phyloP scores from a whole-genome alignment of 2,888 invertebrate species.

The Latrodectus elegans region DNA sequence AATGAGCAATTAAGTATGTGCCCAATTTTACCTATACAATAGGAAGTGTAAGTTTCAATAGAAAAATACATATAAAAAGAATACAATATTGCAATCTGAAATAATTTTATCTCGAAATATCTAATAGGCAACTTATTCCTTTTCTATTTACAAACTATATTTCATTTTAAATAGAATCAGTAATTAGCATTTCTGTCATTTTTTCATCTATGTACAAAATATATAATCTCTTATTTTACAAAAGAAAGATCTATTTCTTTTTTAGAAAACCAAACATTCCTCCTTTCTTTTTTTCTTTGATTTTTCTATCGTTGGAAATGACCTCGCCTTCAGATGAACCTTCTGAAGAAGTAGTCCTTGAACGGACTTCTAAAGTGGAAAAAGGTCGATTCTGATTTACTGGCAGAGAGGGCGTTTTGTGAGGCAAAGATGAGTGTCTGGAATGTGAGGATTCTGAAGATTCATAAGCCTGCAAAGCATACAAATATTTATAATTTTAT shows the following conservation, averaged over 20 bases:
- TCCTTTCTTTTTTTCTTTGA: constrained; percentile 72
- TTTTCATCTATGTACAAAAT: constrained; percentile 2
- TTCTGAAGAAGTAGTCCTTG: constrained; percentile 66
- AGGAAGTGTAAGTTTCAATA: no score
- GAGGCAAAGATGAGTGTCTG: constrained; percentile 70
- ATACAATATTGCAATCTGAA: no score
- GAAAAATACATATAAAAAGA: no score
- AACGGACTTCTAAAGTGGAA: constrained; percentile 50
- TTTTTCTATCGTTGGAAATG: constrained; percentile 71
- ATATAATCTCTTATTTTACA: constrained; percentile 55
- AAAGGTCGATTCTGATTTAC: constrained; percentile 39
- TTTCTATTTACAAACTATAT: no score
- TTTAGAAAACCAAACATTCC: constrained; percentile 74
- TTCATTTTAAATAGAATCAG: no score
- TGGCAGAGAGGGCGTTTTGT: constrained; percentile 59
- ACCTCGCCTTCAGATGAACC: constrained; percentile 70
- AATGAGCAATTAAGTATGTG: no score
- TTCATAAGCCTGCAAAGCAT: constrained; percentile 39
- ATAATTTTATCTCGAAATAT: no score
- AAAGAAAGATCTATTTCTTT: constrained; percentile 71
- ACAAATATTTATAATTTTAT: constrained; percentile 1
- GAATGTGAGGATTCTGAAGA: constrained; percentile 45
- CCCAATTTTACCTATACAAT: no score
- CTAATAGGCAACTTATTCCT: no score
- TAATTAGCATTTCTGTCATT: no score